Evolutionary conservation across 2,797 vertebrate genomes (phyloP).

Genomic region (Sebastes ruberrimus): DNA sequence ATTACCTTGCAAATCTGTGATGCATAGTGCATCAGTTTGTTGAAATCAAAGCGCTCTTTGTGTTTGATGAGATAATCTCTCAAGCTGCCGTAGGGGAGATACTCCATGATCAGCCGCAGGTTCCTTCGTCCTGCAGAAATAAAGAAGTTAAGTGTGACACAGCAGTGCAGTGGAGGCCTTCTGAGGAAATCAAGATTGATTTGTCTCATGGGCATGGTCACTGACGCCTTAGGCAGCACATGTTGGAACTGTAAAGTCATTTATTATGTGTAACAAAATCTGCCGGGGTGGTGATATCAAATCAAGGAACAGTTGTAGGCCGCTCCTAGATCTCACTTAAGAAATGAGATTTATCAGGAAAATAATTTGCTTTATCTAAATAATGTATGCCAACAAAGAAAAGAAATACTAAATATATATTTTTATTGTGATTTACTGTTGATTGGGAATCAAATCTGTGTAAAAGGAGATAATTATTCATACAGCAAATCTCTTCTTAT

Average conservation of each 20-base stretch:
- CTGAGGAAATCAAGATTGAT: slow-evolving; percentile 30
- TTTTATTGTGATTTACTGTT: not conserved
- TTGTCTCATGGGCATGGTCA: not conserved
- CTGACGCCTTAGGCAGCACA: not conserved
- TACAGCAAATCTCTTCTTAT: not conserved
- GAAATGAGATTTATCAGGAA: not conserved
- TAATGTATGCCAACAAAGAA: not conserved
- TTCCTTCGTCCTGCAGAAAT: slow-evolving; percentile 87
- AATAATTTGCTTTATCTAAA: not conserved
- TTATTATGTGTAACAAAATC: slow-evolving; percentile 13
- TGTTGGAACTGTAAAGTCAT: slow-evolving; percentile 3
- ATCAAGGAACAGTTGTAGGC: not conserved
- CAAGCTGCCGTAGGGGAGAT: slow-evolving; percentile 95
- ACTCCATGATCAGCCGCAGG: slow-evolving; percentile 96
- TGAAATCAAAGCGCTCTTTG: slow-evolving; percentile 91
- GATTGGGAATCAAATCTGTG: not conserved
- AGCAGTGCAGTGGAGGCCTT: not conserved
- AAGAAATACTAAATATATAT: not conserved
- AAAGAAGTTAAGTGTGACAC: not conserved
- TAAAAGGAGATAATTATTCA: not conserved
- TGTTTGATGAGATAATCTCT: slow-evolving; percentile 97
- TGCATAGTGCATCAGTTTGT: slow-evolving; percentile 92
- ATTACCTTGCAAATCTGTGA: slow-evolving; percentile 97
- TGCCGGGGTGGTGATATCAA: not conserved
- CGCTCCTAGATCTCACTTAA: not conserved